Percentiles rank a stretch among this genome's conserved stretches.
Evolutionary conservation across 2,113 vertebrate genomes (phyloP).

Genomic region (Otolemur garnettii): DNA sequence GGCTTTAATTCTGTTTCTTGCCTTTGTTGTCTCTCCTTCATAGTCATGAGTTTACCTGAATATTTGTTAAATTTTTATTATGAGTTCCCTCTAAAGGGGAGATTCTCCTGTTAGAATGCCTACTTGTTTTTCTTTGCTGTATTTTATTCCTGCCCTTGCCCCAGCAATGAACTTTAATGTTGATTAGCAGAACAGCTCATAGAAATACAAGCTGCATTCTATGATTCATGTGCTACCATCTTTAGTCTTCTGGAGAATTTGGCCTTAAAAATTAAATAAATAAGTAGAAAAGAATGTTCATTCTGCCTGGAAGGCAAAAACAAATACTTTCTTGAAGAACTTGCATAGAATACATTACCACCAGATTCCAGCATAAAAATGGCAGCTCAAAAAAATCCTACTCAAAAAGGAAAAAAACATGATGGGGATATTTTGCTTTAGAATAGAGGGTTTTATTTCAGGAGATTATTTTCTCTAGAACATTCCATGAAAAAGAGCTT

Average conservation of each 20-base stretch:
- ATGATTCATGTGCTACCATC: background rate
- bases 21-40: background rate
- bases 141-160: background rate
- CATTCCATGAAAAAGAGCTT: background rate
- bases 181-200: background rate
- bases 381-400: background rate
- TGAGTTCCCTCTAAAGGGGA: background rate
- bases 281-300: background rate
- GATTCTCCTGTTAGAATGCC: background rate
- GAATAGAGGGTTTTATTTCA: background rate
- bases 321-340: background rate
- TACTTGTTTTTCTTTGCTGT: background rate
- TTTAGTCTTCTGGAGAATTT: background rate
- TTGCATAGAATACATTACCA: background rate
- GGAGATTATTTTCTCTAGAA: background rate
- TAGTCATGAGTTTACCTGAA: background rate
- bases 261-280: conserved; percentile 13
- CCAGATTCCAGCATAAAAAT: background rate
- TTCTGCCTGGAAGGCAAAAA: background rate
- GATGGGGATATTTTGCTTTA: background rate
- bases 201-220: background rate
- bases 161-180: background rate
- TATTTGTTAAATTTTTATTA: background rate
- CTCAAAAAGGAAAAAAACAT: conserved; percentile 14
- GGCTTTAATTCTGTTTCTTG: background rate